A percentile compares a stretch with the other conserved stretches of the same genome.
phyloP scores from a whole-genome alignment of 2,113 vertebrate species.

The Microcebus jonahi region DNA sequence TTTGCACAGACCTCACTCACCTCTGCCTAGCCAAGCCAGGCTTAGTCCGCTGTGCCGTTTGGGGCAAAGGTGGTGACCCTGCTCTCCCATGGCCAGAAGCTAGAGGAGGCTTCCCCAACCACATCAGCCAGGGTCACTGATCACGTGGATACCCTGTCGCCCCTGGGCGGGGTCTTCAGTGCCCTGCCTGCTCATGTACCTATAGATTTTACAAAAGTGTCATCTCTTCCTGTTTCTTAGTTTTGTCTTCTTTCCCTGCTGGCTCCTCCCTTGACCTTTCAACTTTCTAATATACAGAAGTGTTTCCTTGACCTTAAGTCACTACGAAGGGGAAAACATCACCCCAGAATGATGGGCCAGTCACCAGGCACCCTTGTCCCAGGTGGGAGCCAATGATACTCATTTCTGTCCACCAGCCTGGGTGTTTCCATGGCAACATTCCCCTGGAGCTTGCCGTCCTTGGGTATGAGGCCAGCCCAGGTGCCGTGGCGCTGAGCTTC shows the following conservation, averaged over 20 bases:
- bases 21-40: background rate
- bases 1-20: background rate
- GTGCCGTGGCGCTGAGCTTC: fast-evolving
- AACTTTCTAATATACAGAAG: too few species aligned
- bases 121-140: too few species aligned
- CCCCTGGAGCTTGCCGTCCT: background rate
- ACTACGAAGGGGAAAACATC: background rate
- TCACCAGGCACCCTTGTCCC: background rate
- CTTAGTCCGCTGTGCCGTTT: background rate
- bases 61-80: too few species aligned
- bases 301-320: background rate
- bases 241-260: background rate
- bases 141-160: background rate
- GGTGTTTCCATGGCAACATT: fast-evolving
- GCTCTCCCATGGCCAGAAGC: background rate
- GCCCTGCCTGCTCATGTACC: too few species aligned
- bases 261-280: background rate
- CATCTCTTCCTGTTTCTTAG: background rate
- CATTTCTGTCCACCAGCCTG: background rate
- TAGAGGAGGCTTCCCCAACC: too few species aligned
- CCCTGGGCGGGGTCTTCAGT: background rate
- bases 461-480: background rate
- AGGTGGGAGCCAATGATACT: too few species aligned
- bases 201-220: background rate
- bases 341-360: background rate